phyloP scores from a whole-genome alignment of 2,113 vertebrate species.

The Brachirus orientalis region DNA sequence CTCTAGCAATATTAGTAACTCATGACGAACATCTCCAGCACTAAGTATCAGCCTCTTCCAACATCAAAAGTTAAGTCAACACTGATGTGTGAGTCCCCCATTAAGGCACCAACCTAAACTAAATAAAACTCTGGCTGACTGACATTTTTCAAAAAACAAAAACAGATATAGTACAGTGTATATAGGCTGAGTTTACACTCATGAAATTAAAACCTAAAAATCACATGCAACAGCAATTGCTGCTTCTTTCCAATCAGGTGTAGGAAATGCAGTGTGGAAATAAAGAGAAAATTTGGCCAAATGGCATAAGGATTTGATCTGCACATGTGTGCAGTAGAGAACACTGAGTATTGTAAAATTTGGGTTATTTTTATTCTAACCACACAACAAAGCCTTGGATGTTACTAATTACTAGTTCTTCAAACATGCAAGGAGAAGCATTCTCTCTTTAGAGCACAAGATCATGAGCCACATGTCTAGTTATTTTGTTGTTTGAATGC shows the following conservation, averaged over 20 bases:
- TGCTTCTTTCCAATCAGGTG: neutral
- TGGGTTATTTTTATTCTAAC: constrained; percentile 10
- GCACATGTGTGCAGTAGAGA: constrained; percentile 13
- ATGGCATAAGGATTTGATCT: constrained; percentile 14
- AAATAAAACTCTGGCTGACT: no score
- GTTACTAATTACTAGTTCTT: neutral
- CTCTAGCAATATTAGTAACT: no score
- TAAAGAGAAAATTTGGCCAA: neutral
- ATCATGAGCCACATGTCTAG: neutral
- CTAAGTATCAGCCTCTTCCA: no score
- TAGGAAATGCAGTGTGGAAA: neutral
- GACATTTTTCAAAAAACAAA: no score
- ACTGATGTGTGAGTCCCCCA: no score
- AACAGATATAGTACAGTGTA: no score
- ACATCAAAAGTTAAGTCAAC: no score
- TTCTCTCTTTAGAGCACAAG: neutral
- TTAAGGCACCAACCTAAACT: no score
- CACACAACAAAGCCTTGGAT: constrained; percentile 4
- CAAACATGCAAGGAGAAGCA: constrained; percentile 5
- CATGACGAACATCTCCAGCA: no score
- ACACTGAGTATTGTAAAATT: no score
- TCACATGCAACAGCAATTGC: neutral
- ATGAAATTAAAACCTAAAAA: neutral
- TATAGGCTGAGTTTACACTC: neutral
- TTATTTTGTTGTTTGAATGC: constrained; percentile 5